Percentiles rank a stretch among this genome's conserved stretches.
Conservation (phyloP, 2,888 invertebrate species). For the Chrysopilus asiliformis region DNA sequence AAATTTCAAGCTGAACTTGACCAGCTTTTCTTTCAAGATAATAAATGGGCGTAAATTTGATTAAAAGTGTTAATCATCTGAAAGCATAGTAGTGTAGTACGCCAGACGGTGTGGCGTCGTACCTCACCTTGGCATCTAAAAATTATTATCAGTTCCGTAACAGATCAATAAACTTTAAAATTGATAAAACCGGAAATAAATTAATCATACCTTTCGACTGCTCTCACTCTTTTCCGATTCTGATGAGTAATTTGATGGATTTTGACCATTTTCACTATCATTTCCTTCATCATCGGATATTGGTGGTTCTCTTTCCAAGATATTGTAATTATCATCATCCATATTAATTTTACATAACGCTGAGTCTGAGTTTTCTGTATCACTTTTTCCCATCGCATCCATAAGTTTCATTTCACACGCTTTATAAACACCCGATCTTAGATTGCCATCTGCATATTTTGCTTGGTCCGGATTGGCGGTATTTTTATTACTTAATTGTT, state of each 20-base stretch:
- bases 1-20: too few relatives aligned
- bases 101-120: neutral
- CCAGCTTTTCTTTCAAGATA: too few relatives aligned
- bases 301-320: constrained; percentile 27
- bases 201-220: constrained; percentile 1
- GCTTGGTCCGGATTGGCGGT: constrained; percentile 22
- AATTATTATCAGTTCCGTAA: too few relatives aligned
- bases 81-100: neutral
- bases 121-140: constrained; percentile 8
- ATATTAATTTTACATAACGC: too few relatives aligned
- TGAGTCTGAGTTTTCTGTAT: too few relatives aligned
- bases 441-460: constrained; percentile 25
- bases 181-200: too few relatives aligned
- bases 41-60: constrained; percentile 3
- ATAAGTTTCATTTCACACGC: constrained; percentile 30
- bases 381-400: constrained; percentile 15
- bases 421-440: constrained; percentile 24
- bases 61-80: too few relatives aligned
- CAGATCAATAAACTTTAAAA: too few relatives aligned
- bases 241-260: constrained; percentile 13
- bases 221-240: neutral
- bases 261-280: constrained; percentile 19
- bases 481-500: neutral
- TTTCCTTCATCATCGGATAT: constrained; percentile 22
- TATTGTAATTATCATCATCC: constrained; percentile 14